Evolutionary conservation across 2,888 invertebrate species (phyloP), one percentile per base, ranked within the genome.

Genomic region (Candidula unifasciata): DNA sequence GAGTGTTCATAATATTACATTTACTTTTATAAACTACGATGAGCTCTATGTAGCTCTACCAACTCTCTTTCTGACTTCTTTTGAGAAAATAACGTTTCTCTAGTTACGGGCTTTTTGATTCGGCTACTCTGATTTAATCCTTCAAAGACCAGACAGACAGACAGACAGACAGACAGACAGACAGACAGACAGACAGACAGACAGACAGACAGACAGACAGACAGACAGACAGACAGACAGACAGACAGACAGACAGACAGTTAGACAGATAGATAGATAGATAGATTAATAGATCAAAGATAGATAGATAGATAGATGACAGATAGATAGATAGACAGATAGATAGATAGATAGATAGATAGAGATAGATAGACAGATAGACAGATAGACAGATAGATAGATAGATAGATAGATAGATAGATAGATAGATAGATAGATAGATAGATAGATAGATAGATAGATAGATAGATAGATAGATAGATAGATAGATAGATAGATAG

Each of bases 171-270:
- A 57, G 54, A 77, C 54, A 77, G 54, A 77, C 54, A 57, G 77
- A 77, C 30, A 77, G 57, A 77, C 77, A 57, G 52, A 77, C 77
- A 77, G 52, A 77, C 77, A 57, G 52, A 54, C 54, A 77, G 52
- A 77, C 77, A 57, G 52, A 77, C 52, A 57, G 52, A 77, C 54
- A 57, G 52, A 77, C 69, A 69, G 69, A 69, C 80, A 69, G 68
- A 69, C 80, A 66, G 66, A 80, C 80, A 69, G 44, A 44, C 68
- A 68, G 66, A 68, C 69, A 54, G 44, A 30, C 68, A 24, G 37
- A 79, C 79, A 66, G 60, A 79, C 79, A 79, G 60, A 37, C 68
- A 68, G 60, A 3, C n/a, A n/a, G n/a, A n/a, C n/a, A n/a, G n/a
- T n/a, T n/a, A n/a, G n/a, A n/a, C n/a, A n/a, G n/a, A n/a, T n/a